Evolutionary conservation across 1,140 invertebrate species (phyloP), one percentile per base, ranked within the genome.

Genomic region (Rhagoletis zephyria): DNA sequence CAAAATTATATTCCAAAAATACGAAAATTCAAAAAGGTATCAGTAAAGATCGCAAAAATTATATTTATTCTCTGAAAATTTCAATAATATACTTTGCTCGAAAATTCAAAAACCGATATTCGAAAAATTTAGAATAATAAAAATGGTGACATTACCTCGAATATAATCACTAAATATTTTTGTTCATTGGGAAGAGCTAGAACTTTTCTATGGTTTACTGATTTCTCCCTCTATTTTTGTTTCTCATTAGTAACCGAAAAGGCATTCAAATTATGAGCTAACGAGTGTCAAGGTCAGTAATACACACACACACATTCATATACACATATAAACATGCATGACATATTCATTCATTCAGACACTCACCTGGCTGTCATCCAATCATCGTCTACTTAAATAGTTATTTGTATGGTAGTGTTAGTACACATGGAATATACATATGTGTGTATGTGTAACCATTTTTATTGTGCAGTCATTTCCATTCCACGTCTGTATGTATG

Each of bases 231-330:
- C 61, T 63, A n/a, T 63, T 12, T 12, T 63, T 30, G 30, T 30
- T 30, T 30, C 30, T 30, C 30, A 16, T 63, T 63, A 63, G 0
- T 4, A 9, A 63, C 40, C 70, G 10, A 74, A 56, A 81, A 81
- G 19, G 48, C 74, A 51, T 56, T 10, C 74, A 81, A 56, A 81
- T 81, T 19, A 51, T 81, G 19, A 81, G 74, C 74, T 81, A 81
- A 51, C 74, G 74, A 81, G 48, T 81, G 74, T 81, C 74, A 81
- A 81, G 74, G 74, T 56, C 74, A 59, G 16, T n/a, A 81, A 81
- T 81, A 56, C 16, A 81, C 5, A 30, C n/a, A 30, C 70, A 30
- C 9, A 81, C n/a, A 6, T 30, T 12, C 9, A 56, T 56, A 56
- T 30, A 9, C 14, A 81, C 4, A 14, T 74, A 67, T 9, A 16